A percentile compares a stretch with the other conserved stretches of the same genome.
Evolutionary conservation across 1,140 invertebrate species (phyloP).

Genomic region (Zaprionus capensis): DNA sequence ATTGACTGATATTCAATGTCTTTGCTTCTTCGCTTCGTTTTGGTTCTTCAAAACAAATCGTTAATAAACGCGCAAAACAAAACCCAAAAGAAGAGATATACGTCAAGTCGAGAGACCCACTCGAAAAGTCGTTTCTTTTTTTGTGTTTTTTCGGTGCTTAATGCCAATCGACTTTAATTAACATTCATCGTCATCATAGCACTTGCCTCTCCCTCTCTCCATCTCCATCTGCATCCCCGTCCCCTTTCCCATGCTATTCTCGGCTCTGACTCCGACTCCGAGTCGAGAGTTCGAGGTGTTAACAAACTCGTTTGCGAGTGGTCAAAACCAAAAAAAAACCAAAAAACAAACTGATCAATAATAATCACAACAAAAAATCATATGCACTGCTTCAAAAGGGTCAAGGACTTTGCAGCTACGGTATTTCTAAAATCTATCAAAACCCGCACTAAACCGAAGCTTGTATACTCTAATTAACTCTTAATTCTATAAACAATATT

Average conservation of each 20-base stretch:
- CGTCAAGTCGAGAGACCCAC: background rate
- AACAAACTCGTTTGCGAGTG: constrained; percentile 71
- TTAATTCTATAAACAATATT: constrained; percentile 7
- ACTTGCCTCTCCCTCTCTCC: constrained; percentile 16
- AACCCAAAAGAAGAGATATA: constrained; percentile 1
- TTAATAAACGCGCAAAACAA: constrained; percentile 43
- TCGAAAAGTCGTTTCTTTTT: constrained; percentile 16
- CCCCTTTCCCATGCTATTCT: background rate
- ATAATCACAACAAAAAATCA: constrained; percentile 33
- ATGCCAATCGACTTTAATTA: constrained; percentile 47
- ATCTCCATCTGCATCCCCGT: background rate
- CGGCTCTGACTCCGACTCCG: background rate
- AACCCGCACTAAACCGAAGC: background rate
- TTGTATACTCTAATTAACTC: background rate
- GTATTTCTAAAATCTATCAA: constrained; percentile 8
- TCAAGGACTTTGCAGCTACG: constrained; percentile 53
- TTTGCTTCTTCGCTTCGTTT: constrained; percentile 16
- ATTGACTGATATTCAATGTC: constrained; percentile 43
- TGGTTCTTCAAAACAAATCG: constrained; percentile 70
- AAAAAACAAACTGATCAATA: constrained; percentile 43
- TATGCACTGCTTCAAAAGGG: constrained; percentile 50
- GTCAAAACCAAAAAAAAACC: constrained; percentile 2
- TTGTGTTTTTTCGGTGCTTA: constrained; percentile 29
- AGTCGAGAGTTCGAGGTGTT: constrained; percentile 53
- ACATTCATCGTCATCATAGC: constrained; percentile 58